Evolutionary conservation across 2,888 invertebrate genomes (phyloP), one percentile per base, ranked within the genome.

Genomic region (Thereva unica): DNA sequence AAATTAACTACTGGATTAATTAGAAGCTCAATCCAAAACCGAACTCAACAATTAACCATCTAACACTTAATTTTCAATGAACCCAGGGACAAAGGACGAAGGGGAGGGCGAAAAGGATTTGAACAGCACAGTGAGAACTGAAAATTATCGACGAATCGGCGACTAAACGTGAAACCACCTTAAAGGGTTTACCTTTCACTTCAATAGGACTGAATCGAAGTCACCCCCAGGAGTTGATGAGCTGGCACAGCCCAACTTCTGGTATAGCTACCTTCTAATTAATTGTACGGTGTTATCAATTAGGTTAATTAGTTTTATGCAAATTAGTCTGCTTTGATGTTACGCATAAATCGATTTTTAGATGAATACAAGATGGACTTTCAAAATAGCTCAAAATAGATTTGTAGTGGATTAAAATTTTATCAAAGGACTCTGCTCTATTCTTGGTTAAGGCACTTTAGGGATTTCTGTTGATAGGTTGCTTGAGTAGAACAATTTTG

Each of bases 41-140:
- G 23, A 23, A 23, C 23, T 23, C 23, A 23, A 23, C 23, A 23
- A 23, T 23, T 23, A 23, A 23, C 23, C 23, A 23, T 23, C 23
- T 23, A n/a, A n/a, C 38, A 55, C 34, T 78, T 79, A 66, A 70
- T 74, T 42, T 75, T 80, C 34, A 78, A 77, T 66, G 78, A 78
- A 44, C 76, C 77, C 3, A 80, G 78, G 77, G 78, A 78, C 74
- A 23, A 23, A 23, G 23, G 23, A 23, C 23, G 23, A 23, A 2
- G 23, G 2, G 23, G 23, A 23, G 23, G 23, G 23, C 23, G 23
- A 23, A 23, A 23, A 23, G 23, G 23, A 23, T 23, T 23, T 23
- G 23, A 23, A 23, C 23, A 23, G 74, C 77, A n/a, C n/a, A 7
- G 74, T 74, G 9, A 73, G 76, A 3, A 71, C 80, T 5, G 76